Conservation (phyloP, 1,140 invertebrate genomes). For the Eriocheir sinensis region DNA sequence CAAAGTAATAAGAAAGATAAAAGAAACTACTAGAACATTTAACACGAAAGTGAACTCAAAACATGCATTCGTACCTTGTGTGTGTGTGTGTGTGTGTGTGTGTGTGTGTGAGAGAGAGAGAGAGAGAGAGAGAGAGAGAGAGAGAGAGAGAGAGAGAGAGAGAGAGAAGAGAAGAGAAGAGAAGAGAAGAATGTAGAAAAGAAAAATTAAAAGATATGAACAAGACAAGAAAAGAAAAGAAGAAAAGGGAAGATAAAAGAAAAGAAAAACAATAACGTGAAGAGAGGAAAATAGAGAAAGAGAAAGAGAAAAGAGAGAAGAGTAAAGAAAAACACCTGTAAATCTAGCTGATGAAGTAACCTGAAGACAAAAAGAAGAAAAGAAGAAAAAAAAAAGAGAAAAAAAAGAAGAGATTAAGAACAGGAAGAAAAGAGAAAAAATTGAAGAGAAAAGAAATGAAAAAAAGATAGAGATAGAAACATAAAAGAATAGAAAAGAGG, state of each 20-base stretch:
- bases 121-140: background rate
- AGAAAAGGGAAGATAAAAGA: background rate
- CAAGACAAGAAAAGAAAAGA: background rate
- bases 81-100: conserved; percentile 1
- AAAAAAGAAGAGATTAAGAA: too few species aligned
- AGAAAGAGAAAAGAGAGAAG: background rate
- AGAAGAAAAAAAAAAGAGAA: background rate
- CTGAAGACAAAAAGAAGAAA: too few species aligned
- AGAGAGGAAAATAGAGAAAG: background rate
- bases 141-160: too few species aligned
- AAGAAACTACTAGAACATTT: too few species aligned
- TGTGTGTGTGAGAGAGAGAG: background rate
- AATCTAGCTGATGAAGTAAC: too few species aligned
- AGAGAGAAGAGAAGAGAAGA: too few species aligned
- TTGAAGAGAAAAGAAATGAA: background rate
- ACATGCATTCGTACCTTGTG: too few species aligned
- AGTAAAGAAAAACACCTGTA: too few species aligned
- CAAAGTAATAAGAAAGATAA: too few species aligned
- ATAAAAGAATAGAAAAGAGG: background rate
- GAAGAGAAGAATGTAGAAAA: background rate
- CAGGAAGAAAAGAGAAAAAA: background rate
- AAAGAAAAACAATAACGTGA: background rate
- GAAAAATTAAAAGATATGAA: background rate
- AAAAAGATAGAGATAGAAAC: background rate
- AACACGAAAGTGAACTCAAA: too few species aligned